Base-by-base conservation (phyloP, 2,113 vertebrate genomes). In the Neotragus pygmaeus region DNA sequence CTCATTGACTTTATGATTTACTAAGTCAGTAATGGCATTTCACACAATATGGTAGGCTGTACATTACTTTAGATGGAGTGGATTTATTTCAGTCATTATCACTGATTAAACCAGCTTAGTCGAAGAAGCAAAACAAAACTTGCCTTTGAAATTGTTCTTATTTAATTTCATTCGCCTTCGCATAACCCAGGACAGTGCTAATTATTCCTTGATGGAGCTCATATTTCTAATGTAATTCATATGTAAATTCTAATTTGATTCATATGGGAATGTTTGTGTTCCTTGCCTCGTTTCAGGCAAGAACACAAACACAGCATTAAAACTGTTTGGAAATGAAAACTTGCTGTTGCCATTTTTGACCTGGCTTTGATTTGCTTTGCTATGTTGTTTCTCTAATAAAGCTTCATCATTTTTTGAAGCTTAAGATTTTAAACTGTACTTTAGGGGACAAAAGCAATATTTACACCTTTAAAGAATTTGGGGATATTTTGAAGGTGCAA, bases 171-270 rank as follows among this genome's bases (percentile, higher is more conserved):
- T 98, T 98, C 97, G 98, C 62, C 94, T 98, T 99, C 98, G 91
- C 98, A 98, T 98, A 99, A 99, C 98, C 98, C 98, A 99, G 98
- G 98, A 99, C 99, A 99, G 98, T 98, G 98, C 98, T 99, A 99
- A 99, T 99, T 99, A 99, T 98, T 98, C 98, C 98, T 99, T 98
- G 99, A 99, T 97, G 98, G 98, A 98, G 98, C 98, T 99, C 99
- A 98, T 98, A 98, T 99, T 99, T 98, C 98, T 99, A 99, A 99
- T 99, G 98, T 98, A 99, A 98, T 99, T 99, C 98, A 98, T 99
- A 99, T 99, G 98, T 99, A 99, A 99, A 99, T 99, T 98, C 96
- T 99, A 98, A 99, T 99, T 98, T 98, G 98, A 98, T 98, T 99
- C 99, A 98, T 98, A 98, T 99, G 98, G 98, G 98, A 97, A 98